Evolutionary conservation across 2,113 vertebrate species (phyloP), one percentile per base, ranked within the genome.

Genomic region (Ellobius talpinus): DNA sequence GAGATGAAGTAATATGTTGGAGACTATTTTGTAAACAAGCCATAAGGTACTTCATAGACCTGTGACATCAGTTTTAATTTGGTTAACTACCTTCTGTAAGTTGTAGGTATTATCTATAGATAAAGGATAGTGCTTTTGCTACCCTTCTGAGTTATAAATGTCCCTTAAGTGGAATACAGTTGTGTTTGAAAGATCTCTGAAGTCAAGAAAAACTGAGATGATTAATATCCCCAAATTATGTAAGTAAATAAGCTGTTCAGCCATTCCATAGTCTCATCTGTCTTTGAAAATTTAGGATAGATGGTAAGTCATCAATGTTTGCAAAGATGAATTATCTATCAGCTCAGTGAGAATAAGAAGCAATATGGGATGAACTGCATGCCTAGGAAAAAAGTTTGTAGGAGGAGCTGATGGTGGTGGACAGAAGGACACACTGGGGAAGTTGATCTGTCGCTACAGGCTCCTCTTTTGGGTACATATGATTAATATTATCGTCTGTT

Each of bases 11-110:
- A 86, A 92, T 94, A 89, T 33, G 50, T 14, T 55, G 61, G n/a
- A 92, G 92, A 93, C 2, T 90, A 55, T 73, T 96, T 93, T 95
- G 85, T 94, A 97, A 97, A 94, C 73, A 95, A 95, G 77, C 65
- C 55, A 81, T 65, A 77, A 90, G 58, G 33, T 91, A 50, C 61
- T 96, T 91, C 23, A 47, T 36, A 82, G 50, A 88, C 55, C 87
- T 47, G 58, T 61, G 89, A 85, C 16, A 45, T 66, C 21, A 13
- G 81, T 95, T 81, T 81, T 42, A 78, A 74, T 77, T 96, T 94
- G 68, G 61, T 68, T 6, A 21, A 36, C 82, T 84, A 52, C 36
- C 66, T 88, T 73, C 52, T 87, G 13, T 90, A 92, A 77, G 31
- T 70, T 95, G 72, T 50, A 82, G 76, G 33, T 5, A 63, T 73